These are phyloP conservation scores for Sebastolobus alascanus DNA, from an alignment of 2,797 vertebrate species.

Conservation along the genomic window DNA sequence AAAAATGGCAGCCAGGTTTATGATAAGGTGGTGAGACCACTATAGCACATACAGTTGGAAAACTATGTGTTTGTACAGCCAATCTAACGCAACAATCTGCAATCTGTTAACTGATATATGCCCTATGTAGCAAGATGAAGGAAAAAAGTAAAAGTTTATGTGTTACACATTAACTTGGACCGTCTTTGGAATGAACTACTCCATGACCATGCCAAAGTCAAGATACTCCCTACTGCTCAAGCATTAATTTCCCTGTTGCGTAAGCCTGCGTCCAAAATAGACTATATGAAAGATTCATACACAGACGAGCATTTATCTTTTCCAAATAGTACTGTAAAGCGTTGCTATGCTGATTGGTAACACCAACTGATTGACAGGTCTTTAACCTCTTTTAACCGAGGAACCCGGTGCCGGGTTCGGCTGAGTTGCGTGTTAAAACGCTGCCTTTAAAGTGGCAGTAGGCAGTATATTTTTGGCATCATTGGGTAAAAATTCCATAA, in stretches of 20 bases:
- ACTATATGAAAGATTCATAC: background rate
- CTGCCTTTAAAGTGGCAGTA: too few relatives aligned
- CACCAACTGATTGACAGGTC: background rate
- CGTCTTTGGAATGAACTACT: slow-evolving; percentile 13
- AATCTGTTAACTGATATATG: background rate
- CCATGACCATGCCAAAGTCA: slow-evolving; percentile 13
- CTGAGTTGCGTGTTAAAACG: too few relatives aligned
- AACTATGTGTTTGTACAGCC: background rate
- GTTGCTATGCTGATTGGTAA: background rate
- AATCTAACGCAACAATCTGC: background rate
- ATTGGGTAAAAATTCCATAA: too few relatives aligned
- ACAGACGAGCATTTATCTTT: background rate
- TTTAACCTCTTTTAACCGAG: too few relatives aligned
- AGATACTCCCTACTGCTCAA: background rate
- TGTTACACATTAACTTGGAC: slow-evolving; percentile 11
- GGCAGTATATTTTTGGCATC: too few relatives aligned
- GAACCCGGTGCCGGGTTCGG: too few relatives aligned
- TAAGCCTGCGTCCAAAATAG: background rate
- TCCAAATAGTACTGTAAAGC: background rate
- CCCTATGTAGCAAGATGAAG: slow-evolving; percentile 12
- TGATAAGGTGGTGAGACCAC: slow-evolving; percentile 47
- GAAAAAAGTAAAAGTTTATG: background rate
- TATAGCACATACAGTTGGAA: slow-evolving; percentile 11
- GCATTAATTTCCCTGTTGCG: background rate
- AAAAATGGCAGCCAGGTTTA: slow-evolving; percentile 61